Base-by-base conservation (phyloP, 2,888 invertebrate species). In the Morpho achilles region DNA sequence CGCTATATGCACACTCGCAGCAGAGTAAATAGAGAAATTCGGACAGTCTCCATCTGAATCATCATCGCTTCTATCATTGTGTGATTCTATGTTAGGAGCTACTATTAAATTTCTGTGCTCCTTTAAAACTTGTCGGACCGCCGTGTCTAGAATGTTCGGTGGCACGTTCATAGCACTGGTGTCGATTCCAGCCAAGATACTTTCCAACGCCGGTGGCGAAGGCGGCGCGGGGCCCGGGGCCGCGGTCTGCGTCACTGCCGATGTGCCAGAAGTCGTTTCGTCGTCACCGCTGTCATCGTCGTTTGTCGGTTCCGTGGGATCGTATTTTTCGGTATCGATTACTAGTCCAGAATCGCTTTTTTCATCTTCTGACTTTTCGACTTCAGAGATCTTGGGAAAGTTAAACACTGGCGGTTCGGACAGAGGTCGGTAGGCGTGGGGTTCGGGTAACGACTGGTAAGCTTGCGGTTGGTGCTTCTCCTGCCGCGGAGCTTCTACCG, bases 21-120 rank as follows among this genome's bases (percentile, higher is more conserved):
- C 94, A 0, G 96, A 96, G 82, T 96, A 96, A 66, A 96, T 95
- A 8, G 95, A 95, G 79, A 96, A 96, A 80, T 96, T 96, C 5
- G 96, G 96, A 79, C 96, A 96, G 69, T 95, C 95, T 1, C 95
- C 94, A 56, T 93, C 93, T 16, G 92, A 92, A 53, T 84, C 86
- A 9, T 83, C 84, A 61, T 87, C 86, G 61, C 90, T 91, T 50
- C 80, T 77, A 53, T 75, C 79, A 59, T 78, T 76, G 48, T 56
- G 62, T 3, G 63, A 43, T 44, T 67, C 60, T 7, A 57, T 44
- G 59, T 60, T 56, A 4, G 76, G 64, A 42, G 75, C 69, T 44
- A 68, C 68, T n/a, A 79, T 69, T n/a, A 80, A 68, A 16, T 71
- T 75, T 53, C 83, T 73, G 67, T 88, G 88, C 67, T 87, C 85